A percentile compares a stretch with the other conserved stretches of the same genome.
Evolutionary conservation across 2,797 vertebrate genomes (phyloP).

Genomic region (Hoplostethus atlanticus): DNA sequence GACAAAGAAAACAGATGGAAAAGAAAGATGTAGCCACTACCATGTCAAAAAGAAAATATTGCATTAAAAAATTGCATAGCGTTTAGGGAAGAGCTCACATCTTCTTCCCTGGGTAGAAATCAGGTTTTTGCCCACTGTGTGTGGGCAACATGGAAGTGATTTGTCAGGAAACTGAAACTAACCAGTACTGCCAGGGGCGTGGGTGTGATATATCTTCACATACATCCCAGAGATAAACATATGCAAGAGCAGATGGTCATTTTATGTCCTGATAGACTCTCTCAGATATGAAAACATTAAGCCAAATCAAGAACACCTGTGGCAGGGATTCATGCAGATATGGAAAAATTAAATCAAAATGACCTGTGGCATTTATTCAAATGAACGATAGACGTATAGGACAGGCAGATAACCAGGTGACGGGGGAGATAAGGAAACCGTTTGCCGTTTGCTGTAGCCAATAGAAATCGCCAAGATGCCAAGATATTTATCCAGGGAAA

Average conservation of each 20-base stretch:
- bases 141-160: too few relatives aligned
- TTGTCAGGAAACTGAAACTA: not conserved
- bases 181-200: not conserved
- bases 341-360: constrained; percentile 47
- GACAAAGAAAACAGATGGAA: too few relatives aligned
- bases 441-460: constrained; percentile 13
- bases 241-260: constrained; percentile 49
- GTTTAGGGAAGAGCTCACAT: too few relatives aligned
- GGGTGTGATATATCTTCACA: not conserved
- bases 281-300: constrained; percentile 32
- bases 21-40: too few relatives aligned
- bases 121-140: too few relatives aligned
- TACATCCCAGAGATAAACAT: not conserved
- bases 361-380: constrained; percentile 69
- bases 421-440: constrained; percentile 52
- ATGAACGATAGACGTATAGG: constrained; percentile 57
- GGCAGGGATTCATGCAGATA: constrained; percentile 47
- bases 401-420: constrained; percentile 56
- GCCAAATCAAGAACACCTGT: constrained; percentile 51
- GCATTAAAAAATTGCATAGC: too few relatives aligned
- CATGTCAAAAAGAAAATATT: too few relatives aligned
- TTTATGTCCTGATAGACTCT: constrained; percentile 56
- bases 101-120: too few relatives aligned
- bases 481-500: too few relatives aligned
- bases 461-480: not conserved